Conservation (phyloP, 2,113 vertebrate species). For the Ophiodon elongatus region DNA sequence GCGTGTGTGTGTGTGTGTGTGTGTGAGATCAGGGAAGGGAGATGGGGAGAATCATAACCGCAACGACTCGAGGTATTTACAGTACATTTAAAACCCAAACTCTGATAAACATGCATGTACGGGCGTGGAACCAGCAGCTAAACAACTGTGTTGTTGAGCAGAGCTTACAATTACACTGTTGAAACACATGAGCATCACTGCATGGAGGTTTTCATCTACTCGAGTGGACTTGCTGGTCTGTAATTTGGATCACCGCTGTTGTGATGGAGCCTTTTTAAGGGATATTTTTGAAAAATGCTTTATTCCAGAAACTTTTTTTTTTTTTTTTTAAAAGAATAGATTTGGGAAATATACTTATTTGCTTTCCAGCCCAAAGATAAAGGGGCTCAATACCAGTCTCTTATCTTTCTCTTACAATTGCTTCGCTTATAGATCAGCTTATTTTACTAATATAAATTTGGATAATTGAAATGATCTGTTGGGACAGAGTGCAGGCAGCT, state of each 20-base stretch:
- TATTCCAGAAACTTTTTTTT: neutral
- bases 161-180: slow-evolving; percentile 25
- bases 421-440: neutral
- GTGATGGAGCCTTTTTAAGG: neutral
- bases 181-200: slow-evolving; percentile 33
- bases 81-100: slow-evolving; percentile 31
- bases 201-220: slow-evolving; percentile 6
- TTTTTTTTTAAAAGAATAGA: neutral
- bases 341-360: neutral
- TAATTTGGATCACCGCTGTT: slow-evolving; percentile 34
- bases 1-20: neutral
- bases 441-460: neutral
- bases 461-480: neutral
- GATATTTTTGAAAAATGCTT: neutral
- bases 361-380: neutral
- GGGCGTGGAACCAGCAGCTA: slow-evolving; percentile 30
- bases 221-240: slow-evolving; percentile 13
- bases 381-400: neutral
- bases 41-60: slow-evolving; percentile 13
- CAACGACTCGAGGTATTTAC: slow-evolving; percentile 23
- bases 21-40: neutral
- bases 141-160: slow-evolving; percentile 22
- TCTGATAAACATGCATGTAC: slow-evolving; percentile 58
- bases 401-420: neutral
- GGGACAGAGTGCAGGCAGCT: slow-evolving; percentile 13